phyloP scores from a whole-genome alignment of 2,888 invertebrate genomes.

The Steinernema hermaphroditum region DNA sequence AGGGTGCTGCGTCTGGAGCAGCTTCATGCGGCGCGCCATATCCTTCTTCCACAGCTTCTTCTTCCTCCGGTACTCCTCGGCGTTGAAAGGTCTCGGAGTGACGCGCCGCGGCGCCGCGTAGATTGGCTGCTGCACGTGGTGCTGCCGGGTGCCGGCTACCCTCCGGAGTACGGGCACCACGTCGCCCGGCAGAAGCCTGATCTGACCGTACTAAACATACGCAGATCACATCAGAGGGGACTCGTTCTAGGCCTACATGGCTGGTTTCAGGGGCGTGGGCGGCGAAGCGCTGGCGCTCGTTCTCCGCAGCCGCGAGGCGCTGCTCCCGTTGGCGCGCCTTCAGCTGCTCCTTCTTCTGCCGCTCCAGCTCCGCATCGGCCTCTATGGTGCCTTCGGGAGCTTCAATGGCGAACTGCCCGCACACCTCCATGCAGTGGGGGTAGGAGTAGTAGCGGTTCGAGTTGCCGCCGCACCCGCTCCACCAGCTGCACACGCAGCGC shows the following conservation, averaged over 20 bases:
- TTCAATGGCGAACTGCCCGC: slow-evolving; percentile 48
- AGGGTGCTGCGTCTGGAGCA: not conserved
- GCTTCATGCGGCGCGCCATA: slow-evolving; percentile 39
- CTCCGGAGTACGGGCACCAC: not conserved
- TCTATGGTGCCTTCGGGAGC: slow-evolving; percentile 14
- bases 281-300: slow-evolving; percentile 13
- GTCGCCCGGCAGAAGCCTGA: slow-evolving; percentile 10
- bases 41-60: slow-evolving; percentile 44
- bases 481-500: slow-evolving; percentile 57
- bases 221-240: too few species aligned
- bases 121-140: slow-evolving; percentile 6
- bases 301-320: not conserved
- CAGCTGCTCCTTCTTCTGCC: slow-evolving; percentile 20
- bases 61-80: not conserved
- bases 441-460: slow-evolving; percentile 56
- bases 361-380: slow-evolving; percentile 14
- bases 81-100: not conserved
- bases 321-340: not conserved
- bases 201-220: slow-evolving; percentile 1
- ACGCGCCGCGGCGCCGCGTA: not conserved
- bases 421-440: slow-evolving; percentile 56
- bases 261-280: not conserved
- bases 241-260: not conserved
- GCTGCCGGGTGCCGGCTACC: not conserved
- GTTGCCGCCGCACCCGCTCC: slow-evolving; percentile 59